Percentiles rank a stretch among this genome's conserved stretches.
These are phyloP conservation scores for Scarus forsteni DNA, from an alignment of 2,797 vertebrate genomes.

Conservation along the genomic window DNA sequence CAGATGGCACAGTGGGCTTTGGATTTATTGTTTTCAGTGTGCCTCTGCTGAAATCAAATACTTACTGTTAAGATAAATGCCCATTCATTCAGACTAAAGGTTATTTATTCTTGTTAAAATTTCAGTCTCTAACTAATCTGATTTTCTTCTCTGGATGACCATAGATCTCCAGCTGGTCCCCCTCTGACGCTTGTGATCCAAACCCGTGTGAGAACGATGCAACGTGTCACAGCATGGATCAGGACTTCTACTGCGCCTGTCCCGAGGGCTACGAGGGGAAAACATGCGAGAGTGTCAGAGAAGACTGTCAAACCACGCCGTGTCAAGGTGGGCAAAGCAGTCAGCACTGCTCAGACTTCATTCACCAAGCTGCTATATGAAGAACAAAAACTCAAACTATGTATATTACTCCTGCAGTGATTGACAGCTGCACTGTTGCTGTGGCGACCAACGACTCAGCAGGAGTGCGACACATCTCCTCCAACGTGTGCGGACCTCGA, in stretches of 20 bases:
- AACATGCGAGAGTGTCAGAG: conserved; percentile 90
- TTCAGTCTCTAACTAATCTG: too few species aligned
- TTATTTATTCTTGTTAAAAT: too few species aligned
- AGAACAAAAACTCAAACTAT: neutral
- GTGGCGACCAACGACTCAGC: conserved; percentile 86
- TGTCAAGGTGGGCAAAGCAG: conserved; percentile 87
- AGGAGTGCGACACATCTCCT: conserved; percentile 85
- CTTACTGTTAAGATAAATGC: too few species aligned
- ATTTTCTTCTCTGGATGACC: neutral
- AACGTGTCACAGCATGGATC: conserved; percentile 90
- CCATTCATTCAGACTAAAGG: too few species aligned
- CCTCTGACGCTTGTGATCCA: conserved; percentile 88
- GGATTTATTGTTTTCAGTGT: too few species aligned
- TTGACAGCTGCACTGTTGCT: conserved; percentile 94
- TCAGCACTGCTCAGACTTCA: rapidly evolving
- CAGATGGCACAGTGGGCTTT: conserved; percentile 6
- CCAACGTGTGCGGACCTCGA: conserved; percentile 92
- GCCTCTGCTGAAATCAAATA: too few species aligned
- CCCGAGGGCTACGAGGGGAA: conserved; percentile 92
- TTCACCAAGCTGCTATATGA: rapidly evolving
- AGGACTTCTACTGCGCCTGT: conserved; percentile 97
- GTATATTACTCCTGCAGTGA: conserved; percentile 78
- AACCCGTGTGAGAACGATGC: conserved; percentile 93
- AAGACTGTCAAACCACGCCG: conserved; percentile 87
- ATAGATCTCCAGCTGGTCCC: conserved; percentile 68